A percentile compares a stretch with the other conserved stretches of the same genome.
These are phyloP conservation scores for Myotis planiceps DNA, from an alignment of 2,797 vertebrate genomes.

Conservation along the genomic window DNA sequence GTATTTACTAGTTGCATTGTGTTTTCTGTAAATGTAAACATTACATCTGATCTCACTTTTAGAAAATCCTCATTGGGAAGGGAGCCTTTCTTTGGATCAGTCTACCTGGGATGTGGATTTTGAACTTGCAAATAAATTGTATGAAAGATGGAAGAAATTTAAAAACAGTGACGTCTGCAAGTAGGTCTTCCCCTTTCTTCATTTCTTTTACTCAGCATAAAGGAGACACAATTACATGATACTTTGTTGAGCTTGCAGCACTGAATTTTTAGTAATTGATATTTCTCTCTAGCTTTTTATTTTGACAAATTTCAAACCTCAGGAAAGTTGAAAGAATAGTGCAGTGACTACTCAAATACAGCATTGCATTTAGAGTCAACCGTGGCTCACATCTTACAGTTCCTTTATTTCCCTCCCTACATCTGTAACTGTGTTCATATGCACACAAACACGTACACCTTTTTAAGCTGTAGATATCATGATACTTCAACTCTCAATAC, in stretches of 20 bases:
- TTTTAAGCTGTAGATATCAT: neutral
- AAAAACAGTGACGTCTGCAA: conserved; percentile 92
- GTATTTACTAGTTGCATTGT: neutral
- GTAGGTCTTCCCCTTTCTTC: conserved; percentile 83
- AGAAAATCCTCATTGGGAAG: conserved; percentile 93
- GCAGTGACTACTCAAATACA: neutral
- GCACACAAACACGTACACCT: neutral
- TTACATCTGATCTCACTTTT: conserved; percentile 72
- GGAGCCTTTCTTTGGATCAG: conserved; percentile 90
- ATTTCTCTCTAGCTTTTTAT: neutral
- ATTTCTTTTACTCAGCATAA: neutral
- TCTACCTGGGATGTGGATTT: conserved; percentile 93
- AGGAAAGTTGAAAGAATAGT: neutral
- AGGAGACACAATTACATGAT: too few species aligned
- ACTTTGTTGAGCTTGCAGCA: neutral
- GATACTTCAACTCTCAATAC: neutral
- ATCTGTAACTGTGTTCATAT: neutral
- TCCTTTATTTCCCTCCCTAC: neutral
- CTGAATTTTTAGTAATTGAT: neutral
- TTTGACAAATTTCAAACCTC: neutral
- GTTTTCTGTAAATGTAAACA: neutral
- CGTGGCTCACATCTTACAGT: neutral
- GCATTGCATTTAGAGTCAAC: neutral
- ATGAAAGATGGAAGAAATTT: conserved; percentile 92
- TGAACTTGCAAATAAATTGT: conserved; percentile 92